Evolutionary conservation across 2,797 vertebrate species (phyloP), one percentile per base, ranked within the genome.

Genomic region (Gadopsis bispinosus): DNA sequence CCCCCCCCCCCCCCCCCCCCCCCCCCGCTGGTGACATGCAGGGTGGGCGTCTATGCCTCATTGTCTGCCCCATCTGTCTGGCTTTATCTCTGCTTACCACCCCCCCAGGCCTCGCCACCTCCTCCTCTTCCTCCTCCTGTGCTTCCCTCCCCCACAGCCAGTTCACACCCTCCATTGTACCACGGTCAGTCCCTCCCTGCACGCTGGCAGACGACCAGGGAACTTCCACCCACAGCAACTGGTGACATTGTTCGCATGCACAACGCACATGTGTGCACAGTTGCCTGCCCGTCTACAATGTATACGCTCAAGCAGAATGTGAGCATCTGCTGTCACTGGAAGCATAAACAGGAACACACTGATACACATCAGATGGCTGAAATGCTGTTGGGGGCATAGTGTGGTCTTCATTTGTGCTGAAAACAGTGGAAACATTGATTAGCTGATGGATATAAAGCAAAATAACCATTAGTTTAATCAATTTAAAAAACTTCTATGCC

Each of bases 61-160:
- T 93, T 93, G 90, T 93, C 90, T 86, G 76, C 70, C 83, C 93
- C 92, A 93, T 93, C 93, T 93, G 92, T 92, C 89, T 87, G 84
- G 86, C 84, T 93, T 93, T 91, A 92, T 91, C 90, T 87, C 78
- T 47, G 39, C 81, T 87, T 77, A 81, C 78, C 76, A 69, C 72
- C 82, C 71, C 84, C 84, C 56, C 19, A 10, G 19, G 70, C 59
- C 64, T 62, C 20, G 2, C 77, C 50, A 39, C 75, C 65, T 35
- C 76, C 35, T 22, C 55, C 45, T 39, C 61, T 51, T 3, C 73
- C 66, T 29, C 77, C 74, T 54, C 64, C 39, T 11, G 33, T 14
- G 37, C 66, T 50, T 35, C 70, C 77, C 59, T 41, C 69, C 77
- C 69, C 58, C 62, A 6, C 31, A 20, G 33, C 53, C 56, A n/a